phyloP scores from a whole-genome alignment of 2,113 vertebrate species.

The Istiophorus platypterus region DNA sequence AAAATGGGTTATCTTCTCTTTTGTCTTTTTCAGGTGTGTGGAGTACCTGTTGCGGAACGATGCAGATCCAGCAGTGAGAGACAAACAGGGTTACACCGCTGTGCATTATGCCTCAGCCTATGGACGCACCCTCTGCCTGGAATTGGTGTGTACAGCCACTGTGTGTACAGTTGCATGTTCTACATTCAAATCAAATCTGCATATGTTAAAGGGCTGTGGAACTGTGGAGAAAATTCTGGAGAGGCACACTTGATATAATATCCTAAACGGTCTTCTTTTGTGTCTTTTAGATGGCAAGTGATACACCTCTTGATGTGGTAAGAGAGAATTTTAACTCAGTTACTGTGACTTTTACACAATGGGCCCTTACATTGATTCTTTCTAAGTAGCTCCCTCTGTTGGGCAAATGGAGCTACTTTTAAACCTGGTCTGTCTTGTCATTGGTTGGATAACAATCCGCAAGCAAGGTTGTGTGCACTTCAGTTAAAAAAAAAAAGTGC shows the following conservation, averaged over 20 bases:
- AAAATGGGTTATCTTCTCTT: not conserved
- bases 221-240: not conserved
- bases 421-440: not conserved
- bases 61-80: conserved; percentile 93
- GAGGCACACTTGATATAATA: not conserved
- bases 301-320: conserved; percentile 98
- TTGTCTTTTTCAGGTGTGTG: conserved; percentile 89
- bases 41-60: conserved; percentile 97
- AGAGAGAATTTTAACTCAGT: conserved; percentile 67
- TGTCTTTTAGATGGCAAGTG: conserved; percentile 93
- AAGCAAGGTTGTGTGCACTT: not conserved
- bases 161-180: not conserved
- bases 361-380: conserved; percentile 32
- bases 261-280: conserved; percentile 4
- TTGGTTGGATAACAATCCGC: not conserved
- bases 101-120: conserved; percentile 93
- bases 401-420: not conserved
- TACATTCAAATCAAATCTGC: not conserved
- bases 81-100: conserved; percentile 95
- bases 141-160: conserved; percentile 78
- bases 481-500: not conserved
- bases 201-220: not conserved
- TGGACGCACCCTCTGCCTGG: conserved; percentile 84
- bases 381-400: conserved; percentile 44
- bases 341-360: not conserved